A percentile compares a stretch with the other conserved stretches of the same genome.
Conservation (phyloP, 2,797 vertebrate species). For the Loriculus beryllinus region DNA sequence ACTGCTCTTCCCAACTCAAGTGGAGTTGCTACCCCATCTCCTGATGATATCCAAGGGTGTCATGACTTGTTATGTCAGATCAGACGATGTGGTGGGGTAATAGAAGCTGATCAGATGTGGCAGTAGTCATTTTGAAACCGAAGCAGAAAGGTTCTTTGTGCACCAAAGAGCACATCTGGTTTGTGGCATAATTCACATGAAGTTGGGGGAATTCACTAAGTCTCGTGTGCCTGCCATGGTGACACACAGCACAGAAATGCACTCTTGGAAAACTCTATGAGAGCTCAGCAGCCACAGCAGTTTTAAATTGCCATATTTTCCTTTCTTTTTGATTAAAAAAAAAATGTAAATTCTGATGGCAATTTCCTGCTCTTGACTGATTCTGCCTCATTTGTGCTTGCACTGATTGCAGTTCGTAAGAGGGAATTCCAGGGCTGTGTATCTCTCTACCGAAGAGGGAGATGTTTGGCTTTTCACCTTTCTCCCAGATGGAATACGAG, state of each 20-base stretch:
- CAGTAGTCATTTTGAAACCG: constrained; percentile 39
- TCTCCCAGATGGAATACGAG: background rate
- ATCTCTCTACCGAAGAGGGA: background rate
- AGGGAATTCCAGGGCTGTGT: background rate
- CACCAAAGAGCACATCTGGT: constrained; percentile 76
- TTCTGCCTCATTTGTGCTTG: background rate
- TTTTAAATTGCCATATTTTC: constrained; percentile 13
- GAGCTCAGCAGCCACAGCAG: background rate
- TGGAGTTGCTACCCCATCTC: background rate
- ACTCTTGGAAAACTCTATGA: background rate
- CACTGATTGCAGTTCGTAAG: constrained; percentile 3
- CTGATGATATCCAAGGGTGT: constrained; percentile 49
- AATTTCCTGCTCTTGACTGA: constrained; percentile 26
- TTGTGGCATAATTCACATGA: constrained; percentile 75
- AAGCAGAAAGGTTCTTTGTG: constrained; percentile 40
- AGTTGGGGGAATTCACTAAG: background rate
- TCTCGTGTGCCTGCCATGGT: constrained; percentile 24
- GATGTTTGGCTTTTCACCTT: background rate
- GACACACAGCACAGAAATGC: constrained; percentile 10
- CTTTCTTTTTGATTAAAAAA: background rate
- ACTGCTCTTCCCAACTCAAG: background rate
- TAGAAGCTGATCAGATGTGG: constrained; percentile 34
- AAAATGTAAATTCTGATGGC: background rate
- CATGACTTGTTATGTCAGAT: constrained; percentile 4
- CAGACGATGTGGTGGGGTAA: background rate